Base-by-base conservation (phyloP, 2,888 invertebrate genomes). In the Saturnia pavonia region DNA sequence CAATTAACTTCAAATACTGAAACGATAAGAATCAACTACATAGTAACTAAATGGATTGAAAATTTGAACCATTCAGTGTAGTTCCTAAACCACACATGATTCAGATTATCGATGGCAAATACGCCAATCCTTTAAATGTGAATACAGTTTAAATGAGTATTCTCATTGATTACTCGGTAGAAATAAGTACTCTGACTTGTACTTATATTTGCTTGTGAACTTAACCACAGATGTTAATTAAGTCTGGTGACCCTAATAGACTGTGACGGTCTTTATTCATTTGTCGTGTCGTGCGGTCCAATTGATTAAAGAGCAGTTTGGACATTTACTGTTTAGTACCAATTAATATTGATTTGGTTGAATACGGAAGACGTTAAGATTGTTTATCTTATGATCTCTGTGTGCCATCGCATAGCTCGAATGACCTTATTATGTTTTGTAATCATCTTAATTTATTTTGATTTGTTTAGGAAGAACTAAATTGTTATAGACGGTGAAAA, bases 311-410 rank as follows among this genome's bases (percentile, higher is more conserved):
- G 78, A 77, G 73, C 25, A 40, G 42, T 40, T 68, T 77, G 75
- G 80, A 70, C 73, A 70, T 74, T 22, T 66, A 71, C 74, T 72
- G 70, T 75, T 78, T 74, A 73, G 68, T 66, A 71, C 72, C 80
- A 84, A 85, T 85, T 84, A 82, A 78, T 80, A 82, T 82, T 81
- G 82, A 82, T 85, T 82, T 74, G 76, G 8, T 8, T 63, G 73
- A 65, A 80, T 73, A 75, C 76, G 73, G 77, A 80, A 80, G 76
- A 76, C 77, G 78, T 78, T 77, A 71, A 70, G 71, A 75, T 77
- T 57, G 54, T 54, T 63, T 66, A 40, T 34, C 8, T 43, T 63
- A 25, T 34, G 63, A 69, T 22, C 25, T 66, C 42, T 42, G 19
- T 42, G 51, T 51, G 2, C 60, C 16, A 40, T 27, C 27, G 63